phyloP scores from a whole-genome alignment of 2,113 vertebrate genomes.

The Nipponia nippon region DNA sequence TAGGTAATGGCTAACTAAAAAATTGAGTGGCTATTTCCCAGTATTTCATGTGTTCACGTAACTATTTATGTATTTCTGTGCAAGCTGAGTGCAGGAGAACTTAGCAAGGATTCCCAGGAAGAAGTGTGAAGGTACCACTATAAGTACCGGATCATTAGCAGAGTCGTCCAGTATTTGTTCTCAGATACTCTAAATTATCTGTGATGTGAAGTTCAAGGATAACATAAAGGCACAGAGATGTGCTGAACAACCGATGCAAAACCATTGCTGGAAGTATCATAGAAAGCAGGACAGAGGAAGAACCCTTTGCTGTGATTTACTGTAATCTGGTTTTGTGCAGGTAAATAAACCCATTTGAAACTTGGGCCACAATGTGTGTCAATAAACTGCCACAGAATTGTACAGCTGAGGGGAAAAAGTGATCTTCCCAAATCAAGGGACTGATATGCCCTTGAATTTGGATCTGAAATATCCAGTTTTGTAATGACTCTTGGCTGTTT shows the following conservation, averaged over 20 bases:
- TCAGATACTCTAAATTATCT: not conserved
- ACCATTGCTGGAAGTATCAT: not conserved
- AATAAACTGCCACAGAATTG: not conserved
- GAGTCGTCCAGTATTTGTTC: not conserved
- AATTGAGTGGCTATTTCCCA: not conserved
- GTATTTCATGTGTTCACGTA: not conserved
- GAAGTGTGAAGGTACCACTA: not conserved
- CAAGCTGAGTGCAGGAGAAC: not conserved
- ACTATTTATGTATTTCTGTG: not conserved
- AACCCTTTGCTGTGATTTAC: not conserved
- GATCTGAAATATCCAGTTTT: not conserved
- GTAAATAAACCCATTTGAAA: not conserved
- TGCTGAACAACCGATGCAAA: not conserved
- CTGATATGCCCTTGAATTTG: not conserved
- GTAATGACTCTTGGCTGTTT: not conserved
- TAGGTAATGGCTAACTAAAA: not conserved
- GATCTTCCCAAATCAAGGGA: not conserved
- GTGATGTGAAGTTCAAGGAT: not conserved
- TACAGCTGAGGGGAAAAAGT: not conserved
- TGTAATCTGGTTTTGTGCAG: not conserved
- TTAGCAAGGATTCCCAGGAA: not conserved
- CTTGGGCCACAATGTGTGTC: not conserved
- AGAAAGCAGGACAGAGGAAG: not conserved
- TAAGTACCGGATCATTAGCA: not conserved
- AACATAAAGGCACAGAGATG: not conserved